Base-by-base conservation (phyloP, 2,113 vertebrate genomes). In the Chroicocephalus ridibundus region DNA sequence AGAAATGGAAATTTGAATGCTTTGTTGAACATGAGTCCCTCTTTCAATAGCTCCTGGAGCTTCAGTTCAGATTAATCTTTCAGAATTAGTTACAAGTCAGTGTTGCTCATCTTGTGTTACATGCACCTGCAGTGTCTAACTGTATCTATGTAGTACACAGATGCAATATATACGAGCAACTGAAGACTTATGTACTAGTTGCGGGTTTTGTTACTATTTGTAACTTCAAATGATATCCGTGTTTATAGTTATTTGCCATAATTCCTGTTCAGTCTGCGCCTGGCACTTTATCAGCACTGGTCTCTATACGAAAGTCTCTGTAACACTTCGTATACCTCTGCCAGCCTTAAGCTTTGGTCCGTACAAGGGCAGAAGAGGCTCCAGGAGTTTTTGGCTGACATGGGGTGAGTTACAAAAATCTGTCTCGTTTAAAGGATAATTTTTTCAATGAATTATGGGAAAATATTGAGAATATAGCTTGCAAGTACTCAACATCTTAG, bases 271-370 rank as follows among this genome's bases (percentile, higher is more conserved):
- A 99, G 99, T 95, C 97, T 99, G 82, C 98, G 99, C 64, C 98
- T 99, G 77, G 98, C 97, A 0, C 98, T 99, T n/a, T 99, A 99
- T 61, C 99, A 99, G 96, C 99, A 99, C 94, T 99, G 99, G 99
- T 99, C 99, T 69, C 98, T 99, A 6, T 99, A 99, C 3, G 99
- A 99, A 96, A 99, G 99, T 94, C 98, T 99, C 57, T 99, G 98
- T 88, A 99, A 99, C 92, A 99, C 99, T 16, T 98, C 98, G 26
- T 99, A 99, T 94, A 99, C 99, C 1, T 98, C 99, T 6, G 98
- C 99, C 87, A 98, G 95, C 97, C 98, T 99, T 90, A 99, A 99
- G 91, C 98, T 99, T 15, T 99, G 99, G 99, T 99, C 99, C 1
- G 98, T 99, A 40, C 99, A 99, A 3, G 99, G 99, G 8, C 99